Evolutionary conservation across 2,113 vertebrate species (phyloP), one percentile per base, ranked within the genome.

Genomic region (Bungarus multicinctus): DNA sequence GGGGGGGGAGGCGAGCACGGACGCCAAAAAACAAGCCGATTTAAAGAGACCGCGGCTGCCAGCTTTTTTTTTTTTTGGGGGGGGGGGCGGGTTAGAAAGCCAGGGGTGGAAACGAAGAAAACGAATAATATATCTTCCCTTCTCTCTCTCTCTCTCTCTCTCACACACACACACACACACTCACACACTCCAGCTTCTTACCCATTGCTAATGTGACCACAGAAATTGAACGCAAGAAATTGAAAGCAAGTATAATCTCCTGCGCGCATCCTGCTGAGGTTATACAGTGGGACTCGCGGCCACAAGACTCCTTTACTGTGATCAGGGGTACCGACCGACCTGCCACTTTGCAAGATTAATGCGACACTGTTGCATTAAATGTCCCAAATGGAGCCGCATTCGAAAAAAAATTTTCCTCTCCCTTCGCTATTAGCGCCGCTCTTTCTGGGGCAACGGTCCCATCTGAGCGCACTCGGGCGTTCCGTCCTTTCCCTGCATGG

Each of bases 31-130:
- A 91, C 87, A 47, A 92, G 52, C 52, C 64, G 69, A 92, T 94
- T 97, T 96, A 96, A 96, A 97, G 97, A 96, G 89, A 90, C 96
- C 64, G 94, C 92, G 85, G 57, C n/a, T 9, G 3, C 25, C 7
- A n/a, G 12, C 25, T n/a, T 58, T 58, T 58, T 58, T 58, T 58
- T 27, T 58, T 9, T 9, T 23, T 57, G 22, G 2, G 85, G n/a
- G n/a, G n/a, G n/a, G n/a, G n/a, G n/a, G n/a, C n/a, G n/a, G 45
- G 52, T 87, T 52, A 18, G 47, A 27, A 87, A 52, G 25, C 25
- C 86, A 52, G 18, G 74, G 34, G 16, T 81, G 34, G 34, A 39
- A 30, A 30, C 0, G 86, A 30, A 52, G 47, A 14, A 87, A 52
- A 14, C 12, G 25, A 52, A 30, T 8, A 14, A 50, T 52, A 12